Evolutionary conservation across 2,888 invertebrate species (phyloP).

Genomic region (Erpobdella octoculata): DNA sequence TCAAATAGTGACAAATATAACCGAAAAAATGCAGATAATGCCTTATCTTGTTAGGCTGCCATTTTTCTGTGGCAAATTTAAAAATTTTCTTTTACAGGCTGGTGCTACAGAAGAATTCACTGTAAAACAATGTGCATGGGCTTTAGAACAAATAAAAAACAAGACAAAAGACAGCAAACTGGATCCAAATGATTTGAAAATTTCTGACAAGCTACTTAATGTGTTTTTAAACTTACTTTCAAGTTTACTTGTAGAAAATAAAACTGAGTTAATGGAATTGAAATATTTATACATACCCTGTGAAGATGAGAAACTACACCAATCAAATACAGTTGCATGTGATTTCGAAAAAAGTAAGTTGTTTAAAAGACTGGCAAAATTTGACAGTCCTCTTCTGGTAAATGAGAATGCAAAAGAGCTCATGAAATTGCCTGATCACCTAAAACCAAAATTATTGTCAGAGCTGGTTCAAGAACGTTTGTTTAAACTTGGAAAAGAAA

Average conservation of each 20-base stretch:
- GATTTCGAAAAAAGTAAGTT: background rate
- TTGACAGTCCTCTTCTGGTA: background rate
- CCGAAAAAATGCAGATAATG: background rate
- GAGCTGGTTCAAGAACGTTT: background rate
- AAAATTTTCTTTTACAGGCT: background rate
- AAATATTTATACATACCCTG: background rate
- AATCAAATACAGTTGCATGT: background rate
- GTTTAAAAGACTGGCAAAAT: background rate
- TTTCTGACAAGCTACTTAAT: background rate
- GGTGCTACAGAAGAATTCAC: background rate
- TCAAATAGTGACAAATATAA: background rate
- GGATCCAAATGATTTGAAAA: background rate
- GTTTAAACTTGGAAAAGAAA: background rate
- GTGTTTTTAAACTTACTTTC: background rate
- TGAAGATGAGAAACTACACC: background rate
- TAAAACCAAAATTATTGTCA: background rate
- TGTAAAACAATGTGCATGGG: background rate
- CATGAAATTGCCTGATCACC: background rate
- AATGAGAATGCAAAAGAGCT: background rate
- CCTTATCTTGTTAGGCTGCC: conserved; percentile 2
- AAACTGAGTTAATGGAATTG: background rate
- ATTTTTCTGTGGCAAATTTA: background rate
- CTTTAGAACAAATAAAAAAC: background rate
- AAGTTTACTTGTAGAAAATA: background rate
- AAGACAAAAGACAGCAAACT: background rate